phyloP scores from a whole-genome alignment of 2,888 invertebrate species.

The Lissonota sp. region DNA sequence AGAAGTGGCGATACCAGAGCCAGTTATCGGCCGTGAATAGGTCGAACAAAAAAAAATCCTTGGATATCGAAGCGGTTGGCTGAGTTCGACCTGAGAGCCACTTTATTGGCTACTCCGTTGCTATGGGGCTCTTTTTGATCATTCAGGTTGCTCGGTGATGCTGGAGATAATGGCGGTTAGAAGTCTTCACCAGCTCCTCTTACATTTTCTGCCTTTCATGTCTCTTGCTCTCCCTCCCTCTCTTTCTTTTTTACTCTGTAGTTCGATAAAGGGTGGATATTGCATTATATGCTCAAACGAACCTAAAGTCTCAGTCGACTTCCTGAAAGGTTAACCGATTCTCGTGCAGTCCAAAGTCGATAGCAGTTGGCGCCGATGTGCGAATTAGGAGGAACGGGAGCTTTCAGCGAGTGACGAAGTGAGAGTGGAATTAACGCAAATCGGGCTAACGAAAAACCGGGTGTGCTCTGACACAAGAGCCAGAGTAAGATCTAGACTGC shows the following conservation, averaged over 20 bases:
- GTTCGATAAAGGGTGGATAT: conserved; percentile 74
- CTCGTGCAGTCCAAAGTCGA: conserved; percentile 76
- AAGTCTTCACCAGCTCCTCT: conserved; percentile 15
- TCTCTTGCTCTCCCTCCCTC: neutral
- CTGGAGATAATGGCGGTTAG: conserved; percentile 12
- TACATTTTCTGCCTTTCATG: neutral
- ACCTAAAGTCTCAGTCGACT: conserved; percentile 73
- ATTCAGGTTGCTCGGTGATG: conserved; percentile 12
- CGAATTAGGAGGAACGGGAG: conserved; percentile 64
- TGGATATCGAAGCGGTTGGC: conserved; percentile 66
- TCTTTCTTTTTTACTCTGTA: neutral
- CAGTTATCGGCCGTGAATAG: neutral
- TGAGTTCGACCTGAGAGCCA: conserved; percentile 59
- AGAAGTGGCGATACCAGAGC: neutral
- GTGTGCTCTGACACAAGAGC: neutral
- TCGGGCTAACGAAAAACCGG: conserved; percentile 21
- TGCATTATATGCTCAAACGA: conserved; percentile 78
- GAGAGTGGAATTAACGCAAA: conserved; percentile 27
- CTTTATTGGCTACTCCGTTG: conserved; percentile 71
- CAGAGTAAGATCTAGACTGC: conserved; percentile 19
- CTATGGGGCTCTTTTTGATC: conserved; percentile 12
- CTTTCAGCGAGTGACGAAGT: conserved; percentile 52
- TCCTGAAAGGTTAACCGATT: conserved; percentile 77
- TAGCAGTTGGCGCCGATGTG: conserved; percentile 77
- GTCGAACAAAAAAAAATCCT: conserved; percentile 49